Evolutionary conservation across 1,140 invertebrate species (phyloP).

Genomic region (Pogonus chalceus): DNA sequence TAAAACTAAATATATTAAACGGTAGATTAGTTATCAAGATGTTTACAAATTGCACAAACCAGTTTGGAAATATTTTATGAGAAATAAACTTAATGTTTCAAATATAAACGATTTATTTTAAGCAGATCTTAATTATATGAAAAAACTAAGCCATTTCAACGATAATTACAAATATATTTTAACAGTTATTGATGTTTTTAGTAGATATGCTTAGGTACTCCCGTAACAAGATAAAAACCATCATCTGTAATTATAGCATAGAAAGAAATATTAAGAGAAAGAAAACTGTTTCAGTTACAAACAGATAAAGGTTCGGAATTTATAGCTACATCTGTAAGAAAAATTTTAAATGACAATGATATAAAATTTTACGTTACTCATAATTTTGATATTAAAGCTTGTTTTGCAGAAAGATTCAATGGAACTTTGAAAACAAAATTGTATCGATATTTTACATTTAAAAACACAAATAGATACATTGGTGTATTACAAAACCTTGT

Average conservation of each 20-base stretch:
- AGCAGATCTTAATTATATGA: no score
- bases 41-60: neutral
- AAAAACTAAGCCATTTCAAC: neutral
- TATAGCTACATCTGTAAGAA: conserved; percentile 17
- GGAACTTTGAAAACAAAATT: conserved; percentile 34
- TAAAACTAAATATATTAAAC: neutral
- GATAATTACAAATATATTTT: neutral
- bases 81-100: neutral
- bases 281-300: conserved; percentile 20
- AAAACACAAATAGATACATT: conserved; percentile 30
- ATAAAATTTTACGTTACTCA: conserved; percentile 32
- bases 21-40: neutral
- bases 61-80: neutral
- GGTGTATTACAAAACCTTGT: conserved; percentile 32
- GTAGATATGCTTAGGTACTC: neutral
- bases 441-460: conserved; percentile 33
- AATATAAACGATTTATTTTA: neutral
- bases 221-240: neutral
- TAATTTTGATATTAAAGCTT: conserved; percentile 33
- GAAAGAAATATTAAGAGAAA: conserved; percentile 13
- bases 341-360: conserved; percentile 19
- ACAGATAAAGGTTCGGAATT: conserved; percentile 29
- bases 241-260: conserved; percentile 6
- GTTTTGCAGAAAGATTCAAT: conserved; percentile 36
- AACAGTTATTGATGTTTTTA: neutral